Percentiles rank a stretch among this genome's conserved stretches.
Conservation (phyloP, 2,797 vertebrate genomes). For the Octomys mimax region DNA sequence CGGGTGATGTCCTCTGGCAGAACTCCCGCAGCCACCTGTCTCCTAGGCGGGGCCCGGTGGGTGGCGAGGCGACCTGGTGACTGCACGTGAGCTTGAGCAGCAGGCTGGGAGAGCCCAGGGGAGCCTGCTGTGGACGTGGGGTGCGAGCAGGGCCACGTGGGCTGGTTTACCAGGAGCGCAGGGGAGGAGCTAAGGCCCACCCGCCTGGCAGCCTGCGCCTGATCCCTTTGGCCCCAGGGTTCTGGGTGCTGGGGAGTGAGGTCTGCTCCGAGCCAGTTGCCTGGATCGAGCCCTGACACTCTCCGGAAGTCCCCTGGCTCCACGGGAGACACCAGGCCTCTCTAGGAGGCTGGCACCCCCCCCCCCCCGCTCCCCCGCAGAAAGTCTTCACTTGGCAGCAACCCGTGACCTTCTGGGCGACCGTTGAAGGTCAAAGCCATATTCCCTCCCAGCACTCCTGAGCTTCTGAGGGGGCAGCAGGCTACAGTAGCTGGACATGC, state of each 20-base stretch:
- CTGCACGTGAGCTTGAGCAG: not conserved
- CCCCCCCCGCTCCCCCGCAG: not conserved
- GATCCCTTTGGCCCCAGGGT: not conserved
- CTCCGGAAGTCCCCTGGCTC: not conserved
- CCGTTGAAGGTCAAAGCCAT: not conserved
- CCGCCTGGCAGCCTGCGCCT: not conserved
- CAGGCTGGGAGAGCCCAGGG: too few relatives aligned
- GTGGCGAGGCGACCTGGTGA: not conserved
- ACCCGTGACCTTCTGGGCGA: not conserved
- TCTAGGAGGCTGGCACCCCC: not conserved
- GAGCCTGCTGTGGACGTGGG: not conserved
- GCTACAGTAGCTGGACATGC: not conserved
- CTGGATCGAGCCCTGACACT: not conserved
- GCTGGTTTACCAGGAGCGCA: conserved; percentile 1
- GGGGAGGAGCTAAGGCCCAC: not conserved
- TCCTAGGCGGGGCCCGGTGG: not conserved
- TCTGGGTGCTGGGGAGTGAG: not conserved
- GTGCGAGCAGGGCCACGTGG: not conserved
- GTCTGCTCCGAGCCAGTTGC: not conserved
- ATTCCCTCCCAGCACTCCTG: not conserved
- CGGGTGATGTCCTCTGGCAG: not conserved
- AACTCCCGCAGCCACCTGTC: not conserved
- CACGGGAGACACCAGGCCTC: not conserved
- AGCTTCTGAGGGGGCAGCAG: not conserved
- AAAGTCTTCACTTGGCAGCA: not conserved